A percentile compares a stretch with the other conserved stretches of the same genome.
These are phyloP conservation scores for Blastomussa wellsi DNA, from an alignment of 92 coral and sea anemone genomes.

Conservation along the genomic window DNA sequence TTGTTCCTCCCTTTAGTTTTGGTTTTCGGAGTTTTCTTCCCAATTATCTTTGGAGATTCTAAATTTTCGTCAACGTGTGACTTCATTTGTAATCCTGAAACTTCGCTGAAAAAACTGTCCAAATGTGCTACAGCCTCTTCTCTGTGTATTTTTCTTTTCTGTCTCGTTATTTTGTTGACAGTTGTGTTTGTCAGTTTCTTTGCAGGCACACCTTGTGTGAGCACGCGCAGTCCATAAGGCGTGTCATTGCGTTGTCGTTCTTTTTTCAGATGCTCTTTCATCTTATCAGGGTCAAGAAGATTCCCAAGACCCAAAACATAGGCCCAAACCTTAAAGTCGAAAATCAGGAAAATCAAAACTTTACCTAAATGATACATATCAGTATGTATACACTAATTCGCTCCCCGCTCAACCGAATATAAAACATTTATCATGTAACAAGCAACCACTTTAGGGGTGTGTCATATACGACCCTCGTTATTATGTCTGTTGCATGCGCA, in stretches of 20 bases:
- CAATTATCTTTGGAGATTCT: neutral
- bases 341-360: neutral
- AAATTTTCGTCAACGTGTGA: neutral
- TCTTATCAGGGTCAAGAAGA: conserved; percentile 64
- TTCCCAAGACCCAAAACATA: conserved; percentile 78
- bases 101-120: conserved; percentile 37
- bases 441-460: too few species aligned
- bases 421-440: too few species aligned
- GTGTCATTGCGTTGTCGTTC: conserved; percentile 75
- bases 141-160: conserved; percentile 15
- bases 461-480: too few species aligned
- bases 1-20: neutral
- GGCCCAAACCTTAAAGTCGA: conserved; percentile 71
- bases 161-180: neutral
- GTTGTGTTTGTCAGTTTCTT: neutral
- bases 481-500: too few species aligned
- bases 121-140: conserved; percentile 25
- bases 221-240: conserved; percentile 79
- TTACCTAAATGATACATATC: too few species aligned
- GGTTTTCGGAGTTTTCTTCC: neutral
- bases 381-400: neutral
- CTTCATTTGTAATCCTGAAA: neutral
- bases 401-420: neutral
- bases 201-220: conserved; percentile 42
- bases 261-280: conserved; percentile 69